Evolutionary conservation across 2,888 invertebrate genomes (phyloP), one percentile per base, ranked within the genome.

Genomic region (Acleris cristana): DNA sequence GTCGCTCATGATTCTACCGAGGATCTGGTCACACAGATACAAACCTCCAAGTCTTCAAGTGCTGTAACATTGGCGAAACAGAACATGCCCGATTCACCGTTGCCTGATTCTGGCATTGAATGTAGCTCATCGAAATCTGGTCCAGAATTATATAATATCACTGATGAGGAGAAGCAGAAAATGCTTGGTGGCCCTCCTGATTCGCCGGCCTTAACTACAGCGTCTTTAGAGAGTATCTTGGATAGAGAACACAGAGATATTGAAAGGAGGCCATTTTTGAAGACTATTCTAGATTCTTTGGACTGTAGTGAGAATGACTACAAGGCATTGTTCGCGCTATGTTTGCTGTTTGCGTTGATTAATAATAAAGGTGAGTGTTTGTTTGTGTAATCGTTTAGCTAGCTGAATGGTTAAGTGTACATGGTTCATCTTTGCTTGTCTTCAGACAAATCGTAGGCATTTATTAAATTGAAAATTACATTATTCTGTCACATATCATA

Each of bases 291-390:
- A 69, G 96, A 96, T 76, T 96, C 98, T 0, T 92, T 99, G 74
- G 97, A 97, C 80, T 98, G 98, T 82, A 94, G 94, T 14, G 98
- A 98, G 82, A 99, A 99, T 87, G 99, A 99, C 92, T 99, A 99
- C 83, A 95, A 97, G 55, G 96, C 99, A 7, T 92, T 99, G 69
- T 97, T 99, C 85, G 96, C 97, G 4, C 93, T 99, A 18, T 98
- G 98, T 87, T 93, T 99, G 69, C 94, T 99, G 51, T 98, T 98
- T 86, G 98, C 99, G 16, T 95, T 99, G 88, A 97, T 97, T 69
- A 97, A 97, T 84, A 99, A 99, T 91, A 95, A 95, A 95, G 99
- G 99, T 99, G 90, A 88, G 88, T 78, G 30, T 69, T 55, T 49
- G 7, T n/a, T 51, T 55, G 34, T 53, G 23, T 34, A 16, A n/a